Conservation (phyloP, 2,797 vertebrate species). For the Gallirallus australis region DNA sequence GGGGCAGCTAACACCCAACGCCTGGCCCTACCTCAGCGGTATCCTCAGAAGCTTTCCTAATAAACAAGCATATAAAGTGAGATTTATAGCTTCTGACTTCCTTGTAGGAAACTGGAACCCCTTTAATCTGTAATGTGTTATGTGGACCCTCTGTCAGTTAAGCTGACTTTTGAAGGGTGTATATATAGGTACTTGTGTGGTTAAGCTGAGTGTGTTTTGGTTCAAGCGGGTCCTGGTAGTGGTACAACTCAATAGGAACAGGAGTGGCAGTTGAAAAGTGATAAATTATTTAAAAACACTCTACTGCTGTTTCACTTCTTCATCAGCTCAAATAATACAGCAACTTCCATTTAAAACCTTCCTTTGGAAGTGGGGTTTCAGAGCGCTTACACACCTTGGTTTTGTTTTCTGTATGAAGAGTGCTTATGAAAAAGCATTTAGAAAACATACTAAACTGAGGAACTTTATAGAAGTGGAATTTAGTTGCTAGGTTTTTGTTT, state of each 20-base stretch:
- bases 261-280: background rate
- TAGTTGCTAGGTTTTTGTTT: background rate
- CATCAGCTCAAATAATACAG: background rate
- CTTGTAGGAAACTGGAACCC: conserved; percentile 66
- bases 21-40: conserved; percentile 11
- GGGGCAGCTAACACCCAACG: background rate
- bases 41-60: conserved; percentile 51
- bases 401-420: background rate
- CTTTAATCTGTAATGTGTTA: conserved; percentile 36
- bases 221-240: background rate
- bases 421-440: background rate
- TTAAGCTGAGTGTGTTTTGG: background rate
- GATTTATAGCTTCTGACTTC: conserved; percentile 65
- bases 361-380: background rate
- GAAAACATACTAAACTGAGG: background rate
- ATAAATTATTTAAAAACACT: background rate
- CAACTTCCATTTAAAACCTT: background rate
- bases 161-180: background rate
- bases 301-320: background rate
- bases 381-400: background rate
- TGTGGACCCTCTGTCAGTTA: background rate
- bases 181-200: background rate
- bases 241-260: background rate
- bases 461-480: background rate
- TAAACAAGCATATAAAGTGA: conserved; percentile 65